Percentiles rank a stretch among this genome's conserved stretches.
phyloP scores from a whole-genome alignment of 2,113 vertebrate genomes.

The Salvelinus sp. region DNA sequence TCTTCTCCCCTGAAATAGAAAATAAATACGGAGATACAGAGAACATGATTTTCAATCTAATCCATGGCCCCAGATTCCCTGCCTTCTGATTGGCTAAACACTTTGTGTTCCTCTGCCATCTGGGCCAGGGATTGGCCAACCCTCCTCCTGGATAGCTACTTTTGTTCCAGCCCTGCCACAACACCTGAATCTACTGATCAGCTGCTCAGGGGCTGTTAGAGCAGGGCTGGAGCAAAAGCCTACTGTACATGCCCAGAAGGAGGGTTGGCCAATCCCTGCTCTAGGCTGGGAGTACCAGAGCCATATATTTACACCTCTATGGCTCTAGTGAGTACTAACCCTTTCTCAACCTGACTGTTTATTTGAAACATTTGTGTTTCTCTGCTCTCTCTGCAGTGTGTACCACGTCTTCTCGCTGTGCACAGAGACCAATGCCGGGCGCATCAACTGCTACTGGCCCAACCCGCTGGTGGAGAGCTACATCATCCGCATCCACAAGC shows the following conservation, averaged over 20 bases:
- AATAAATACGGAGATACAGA: not conserved
- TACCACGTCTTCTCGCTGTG: slow-evolving; percentile 86
- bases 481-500: slow-evolving; percentile 86
- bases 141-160: too few species aligned
- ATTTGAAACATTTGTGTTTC: not conserved
- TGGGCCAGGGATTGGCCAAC: too few species aligned
- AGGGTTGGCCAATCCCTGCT: too few species aligned
- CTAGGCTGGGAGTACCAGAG: too few species aligned
- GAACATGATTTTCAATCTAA: not conserved
- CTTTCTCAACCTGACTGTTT: not conserved
- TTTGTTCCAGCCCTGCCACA: too few species aligned
- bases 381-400: slow-evolving; percentile 72
- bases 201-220: too few species aligned
- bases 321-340: too few species aligned
- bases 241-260: too few species aligned
- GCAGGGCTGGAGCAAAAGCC: too few species aligned
- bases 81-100: not conserved
- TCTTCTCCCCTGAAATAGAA: not conserved
- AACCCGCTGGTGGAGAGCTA: slow-evolving; percentile 86
- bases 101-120: not conserved
- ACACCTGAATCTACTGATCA: too few species aligned
- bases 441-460: slow-evolving; percentile 88
- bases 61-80: not conserved
- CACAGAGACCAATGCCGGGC: slow-evolving; percentile 76
- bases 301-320: too few species aligned